A percentile compares a stretch with the other conserved stretches of the same genome.
Evolutionary conservation across 2,113 vertebrate species (phyloP).

Genomic region (Misgurnus mizolepis): DNA sequence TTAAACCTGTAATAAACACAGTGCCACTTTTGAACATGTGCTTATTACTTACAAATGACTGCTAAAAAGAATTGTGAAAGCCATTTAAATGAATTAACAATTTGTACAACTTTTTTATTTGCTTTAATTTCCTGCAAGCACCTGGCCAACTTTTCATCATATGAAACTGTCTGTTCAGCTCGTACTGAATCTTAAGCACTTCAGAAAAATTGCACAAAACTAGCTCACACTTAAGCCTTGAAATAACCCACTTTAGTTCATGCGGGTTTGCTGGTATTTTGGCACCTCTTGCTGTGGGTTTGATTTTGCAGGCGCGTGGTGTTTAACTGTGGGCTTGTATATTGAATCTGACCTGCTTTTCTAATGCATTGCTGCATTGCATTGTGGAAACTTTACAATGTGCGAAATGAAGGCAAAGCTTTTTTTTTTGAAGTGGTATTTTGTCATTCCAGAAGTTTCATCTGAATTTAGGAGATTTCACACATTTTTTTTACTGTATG

Average conservation of each 20-base stretch:
- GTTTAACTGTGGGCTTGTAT: constrained; percentile 7
- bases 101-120: constrained; percentile 49
- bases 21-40: constrained; percentile 49
- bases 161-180: constrained; percentile 14
- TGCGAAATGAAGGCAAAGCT: constrained; percentile 13
- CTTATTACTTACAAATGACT: constrained; percentile 44
- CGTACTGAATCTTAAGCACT: constrained; percentile 26
- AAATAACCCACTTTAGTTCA: neutral
- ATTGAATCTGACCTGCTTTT: neutral
- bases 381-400: neutral
- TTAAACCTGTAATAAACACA: constrained; percentile 24
- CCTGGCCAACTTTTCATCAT: neutral
- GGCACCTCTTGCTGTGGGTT: neutral
- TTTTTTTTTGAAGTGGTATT: neutral
- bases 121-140: constrained; percentile 39
- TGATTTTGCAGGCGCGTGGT: neutral
- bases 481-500: constrained; percentile 4
- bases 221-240: constrained; percentile 5
- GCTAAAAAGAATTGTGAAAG: constrained; percentile 33
- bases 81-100: constrained; percentile 34
- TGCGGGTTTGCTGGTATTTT: neutral
- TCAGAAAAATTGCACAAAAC: constrained; percentile 24
- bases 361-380: constrained; percentile 1
- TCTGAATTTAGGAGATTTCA: neutral
- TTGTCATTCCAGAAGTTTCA: neutral